Percentiles rank a stretch among this genome's conserved stretches.
Conservation (phyloP, 2,888 invertebrate genomes). For the Drosophila atripex region DNA sequence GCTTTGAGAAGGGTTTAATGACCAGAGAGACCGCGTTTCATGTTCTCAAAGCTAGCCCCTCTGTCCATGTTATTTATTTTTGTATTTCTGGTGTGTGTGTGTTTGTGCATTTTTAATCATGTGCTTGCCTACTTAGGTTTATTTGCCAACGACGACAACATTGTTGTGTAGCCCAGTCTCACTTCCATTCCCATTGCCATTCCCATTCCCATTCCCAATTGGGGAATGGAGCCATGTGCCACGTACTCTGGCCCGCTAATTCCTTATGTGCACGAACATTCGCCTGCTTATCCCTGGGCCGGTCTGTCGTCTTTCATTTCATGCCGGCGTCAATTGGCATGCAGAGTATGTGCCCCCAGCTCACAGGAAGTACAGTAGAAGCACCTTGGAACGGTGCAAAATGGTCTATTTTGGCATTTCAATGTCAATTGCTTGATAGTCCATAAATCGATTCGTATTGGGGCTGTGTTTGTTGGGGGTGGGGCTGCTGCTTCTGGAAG, state of each 20-base stretch:
- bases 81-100: slow-evolving; percentile 7
- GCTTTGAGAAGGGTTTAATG: slow-evolving; percentile 49
- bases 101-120: slow-evolving; percentile 73
- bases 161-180: slow-evolving; percentile 56
- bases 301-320: slow-evolving; percentile 21
- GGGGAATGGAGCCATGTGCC: slow-evolving; percentile 70
- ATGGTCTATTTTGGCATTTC: slow-evolving; percentile 58
- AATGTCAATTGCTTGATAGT: slow-evolving; percentile 60
- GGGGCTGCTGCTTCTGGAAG: too few relatives aligned
- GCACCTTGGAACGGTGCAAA: slow-evolving; percentile 60
- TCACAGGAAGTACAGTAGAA: slow-evolving; percentile 62
- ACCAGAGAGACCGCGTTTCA: slow-evolving; percentile 45
- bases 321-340: slow-evolving; percentile 53
- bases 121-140: slow-evolving; percentile 70
- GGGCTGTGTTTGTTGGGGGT: background rate
- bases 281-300: slow-evolving; percentile 1
- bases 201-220: slow-evolving; percentile 46
- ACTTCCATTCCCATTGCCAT: too few relatives aligned
- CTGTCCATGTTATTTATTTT: background rate
- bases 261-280: slow-evolving; percentile 73
- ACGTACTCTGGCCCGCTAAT: slow-evolving; percentile 71
- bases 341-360: slow-evolving; percentile 32
- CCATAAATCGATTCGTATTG: slow-evolving; percentile 45
- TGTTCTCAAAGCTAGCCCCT: slow-evolving; percentile 10
- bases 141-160: slow-evolving; percentile 52